phyloP scores from a whole-genome alignment of 2,888 invertebrate genomes.

The Nasonovia ribisnigri region DNA sequence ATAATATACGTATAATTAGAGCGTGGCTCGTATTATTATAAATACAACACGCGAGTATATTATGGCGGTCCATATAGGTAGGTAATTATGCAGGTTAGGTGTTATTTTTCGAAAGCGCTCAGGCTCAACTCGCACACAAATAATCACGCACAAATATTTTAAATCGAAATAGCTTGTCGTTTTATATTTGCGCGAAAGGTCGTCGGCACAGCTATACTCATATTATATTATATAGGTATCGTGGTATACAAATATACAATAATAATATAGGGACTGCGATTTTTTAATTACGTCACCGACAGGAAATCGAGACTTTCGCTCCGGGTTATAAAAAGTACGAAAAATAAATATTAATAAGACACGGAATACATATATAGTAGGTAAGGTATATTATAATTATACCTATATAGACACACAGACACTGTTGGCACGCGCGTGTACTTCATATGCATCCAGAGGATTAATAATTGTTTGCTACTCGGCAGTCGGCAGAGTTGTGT shows the following conservation, averaged over 20 bases:
- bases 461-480: conserved; percentile 24
- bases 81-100: neutral
- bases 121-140: neutral
- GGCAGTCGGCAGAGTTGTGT: neutral
- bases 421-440: neutral
- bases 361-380: neutral
- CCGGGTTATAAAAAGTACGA: neutral
- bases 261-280: neutral
- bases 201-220: neutral
- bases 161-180: neutral
- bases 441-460: neutral
- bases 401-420: neutral
- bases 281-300: neutral
- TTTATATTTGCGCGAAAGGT: neutral
- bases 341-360: neutral
- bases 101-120: neutral
- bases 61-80: neutral
- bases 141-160: neutral
- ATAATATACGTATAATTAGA: conserved; percentile 6
- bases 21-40: neutral
- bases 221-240: neutral
- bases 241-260: neutral
- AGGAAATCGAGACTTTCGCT: neutral
- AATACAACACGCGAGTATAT: neutral
- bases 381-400: neutral